phyloP scores from a whole-genome alignment of 2,113 vertebrate species.

The Rhineura floridana region DNA sequence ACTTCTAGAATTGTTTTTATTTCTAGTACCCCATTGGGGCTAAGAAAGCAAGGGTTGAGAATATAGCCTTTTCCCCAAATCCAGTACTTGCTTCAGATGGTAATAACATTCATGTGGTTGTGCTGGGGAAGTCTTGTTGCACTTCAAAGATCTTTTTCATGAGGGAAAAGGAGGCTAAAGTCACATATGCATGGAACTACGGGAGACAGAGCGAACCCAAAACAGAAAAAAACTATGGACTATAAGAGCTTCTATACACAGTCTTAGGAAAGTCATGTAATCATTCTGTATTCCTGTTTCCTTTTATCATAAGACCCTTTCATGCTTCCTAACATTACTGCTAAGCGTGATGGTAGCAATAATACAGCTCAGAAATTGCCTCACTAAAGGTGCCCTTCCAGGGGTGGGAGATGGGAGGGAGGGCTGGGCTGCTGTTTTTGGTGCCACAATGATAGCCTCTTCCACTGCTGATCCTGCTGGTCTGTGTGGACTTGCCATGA shows the following conservation, averaged over 20 bases:
- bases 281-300: neutral
- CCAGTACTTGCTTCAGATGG: neutral
- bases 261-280: neutral
- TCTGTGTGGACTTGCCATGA: neutral
- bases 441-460: neutral
- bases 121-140: rapidly evolving
- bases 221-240: neutral
- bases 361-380: neutral
- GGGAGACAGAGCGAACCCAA: neutral
- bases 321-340: neutral
- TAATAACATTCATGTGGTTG: neutral
- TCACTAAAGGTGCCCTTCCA: neutral
- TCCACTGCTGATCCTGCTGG: neutral
- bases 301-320: no score
- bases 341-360: neutral
- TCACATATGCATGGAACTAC: neutral
- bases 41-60: neutral
- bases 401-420: neutral
- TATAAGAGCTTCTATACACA: neutral
- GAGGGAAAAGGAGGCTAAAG: neutral
- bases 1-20: neutral
- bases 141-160: neutral
- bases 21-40: no score
- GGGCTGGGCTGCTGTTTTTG: neutral
- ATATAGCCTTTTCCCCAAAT: rapidly evolving